Percentiles rank a stretch among this genome's conserved stretches.
phyloP scores from a whole-genome alignment of 2,797 vertebrate species.

The Coilia nasus region DNA sequence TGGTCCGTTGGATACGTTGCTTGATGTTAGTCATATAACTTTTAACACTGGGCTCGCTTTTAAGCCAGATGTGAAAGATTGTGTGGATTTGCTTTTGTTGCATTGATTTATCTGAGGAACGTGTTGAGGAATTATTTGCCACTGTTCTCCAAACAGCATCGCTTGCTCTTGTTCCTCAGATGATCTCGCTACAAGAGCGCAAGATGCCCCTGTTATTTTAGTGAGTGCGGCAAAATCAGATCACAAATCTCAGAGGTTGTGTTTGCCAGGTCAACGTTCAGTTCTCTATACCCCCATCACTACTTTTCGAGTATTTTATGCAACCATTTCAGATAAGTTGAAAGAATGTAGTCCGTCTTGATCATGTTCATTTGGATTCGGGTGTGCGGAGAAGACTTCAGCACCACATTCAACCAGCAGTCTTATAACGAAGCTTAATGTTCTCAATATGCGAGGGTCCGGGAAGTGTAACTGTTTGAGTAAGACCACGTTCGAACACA shows the following conservation, averaged over 20 bases:
- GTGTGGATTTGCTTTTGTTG: neutral
- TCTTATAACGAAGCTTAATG: neutral
- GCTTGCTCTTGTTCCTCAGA: neutral
- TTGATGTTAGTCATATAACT: neutral
- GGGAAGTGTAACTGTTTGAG: neutral
- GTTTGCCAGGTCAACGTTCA: conserved; percentile 20
- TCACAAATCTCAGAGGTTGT: neutral
- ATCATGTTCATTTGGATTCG: neutral
- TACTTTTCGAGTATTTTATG: neutral
- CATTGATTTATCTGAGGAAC: neutral
- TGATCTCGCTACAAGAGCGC: neutral
- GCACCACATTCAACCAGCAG: neutral
- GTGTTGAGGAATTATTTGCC: neutral
- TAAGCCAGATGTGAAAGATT: neutral
- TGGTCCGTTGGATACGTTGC: neutral
- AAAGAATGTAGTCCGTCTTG: neutral
- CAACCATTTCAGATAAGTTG: neutral
- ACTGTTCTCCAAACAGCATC: neutral
- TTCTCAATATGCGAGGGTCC: neutral
- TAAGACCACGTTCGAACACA: neutral
- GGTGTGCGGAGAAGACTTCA: neutral
- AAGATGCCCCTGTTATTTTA: neutral
- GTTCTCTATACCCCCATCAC: neutral
- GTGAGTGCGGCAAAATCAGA: neutral
- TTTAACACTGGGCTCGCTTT: neutral